Evolutionary conservation across 92 coral and sea anemone genomes (phyloP).

Genomic region (Parazoanthus swiftii): DNA sequence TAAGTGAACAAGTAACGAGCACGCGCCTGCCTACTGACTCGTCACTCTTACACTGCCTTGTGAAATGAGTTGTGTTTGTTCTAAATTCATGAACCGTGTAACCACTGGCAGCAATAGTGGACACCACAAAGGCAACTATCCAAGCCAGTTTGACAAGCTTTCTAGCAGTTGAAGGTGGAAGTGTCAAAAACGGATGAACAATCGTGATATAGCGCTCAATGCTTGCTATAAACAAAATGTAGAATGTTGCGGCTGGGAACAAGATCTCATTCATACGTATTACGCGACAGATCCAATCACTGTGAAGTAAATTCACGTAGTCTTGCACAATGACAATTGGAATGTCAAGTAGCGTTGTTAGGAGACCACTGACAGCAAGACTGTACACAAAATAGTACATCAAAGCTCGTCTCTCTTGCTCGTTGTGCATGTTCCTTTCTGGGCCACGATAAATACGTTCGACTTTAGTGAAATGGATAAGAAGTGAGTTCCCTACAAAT

Average conservation of each 20-base stretch:
- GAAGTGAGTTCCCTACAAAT: slow-evolving; percentile 6
- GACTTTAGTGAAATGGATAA: slow-evolving; percentile 17
- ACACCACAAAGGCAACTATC: not conserved
- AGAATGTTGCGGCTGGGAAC: slow-evolving; percentile 18
- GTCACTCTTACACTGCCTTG: not conserved
- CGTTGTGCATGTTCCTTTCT: not conserved
- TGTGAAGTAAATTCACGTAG: not conserved
- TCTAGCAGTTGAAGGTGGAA: slow-evolving; percentile 11
- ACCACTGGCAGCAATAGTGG: not conserved
- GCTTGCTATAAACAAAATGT: slow-evolving; percentile 22
- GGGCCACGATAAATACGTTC: slow-evolving; percentile 12
- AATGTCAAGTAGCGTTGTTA: slow-evolving; percentile 10
- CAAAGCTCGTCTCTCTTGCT: slow-evolving; percentile 15
- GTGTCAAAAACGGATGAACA: not conserved
- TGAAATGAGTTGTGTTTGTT: not conserved
- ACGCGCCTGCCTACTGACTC: not conserved
- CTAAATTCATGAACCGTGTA: slow-evolving; percentile 8
- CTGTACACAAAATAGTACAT: slow-evolving; percentile 23
- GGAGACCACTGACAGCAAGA: slow-evolving; percentile 30
- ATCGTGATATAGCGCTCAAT: slow-evolving; percentile 25
- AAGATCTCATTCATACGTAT: slow-evolving; percentile 4
- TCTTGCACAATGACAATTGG: slow-evolving; percentile 3
- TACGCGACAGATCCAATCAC: slow-evolving; percentile 24
- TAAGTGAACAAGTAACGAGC: not conserved
- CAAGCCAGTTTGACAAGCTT: slow-evolving; percentile 16